Evolutionary conservation across 2,113 vertebrate species (phyloP), one percentile per base, ranked within the genome.

Genomic region (Embiotoca jacksoni): DNA sequence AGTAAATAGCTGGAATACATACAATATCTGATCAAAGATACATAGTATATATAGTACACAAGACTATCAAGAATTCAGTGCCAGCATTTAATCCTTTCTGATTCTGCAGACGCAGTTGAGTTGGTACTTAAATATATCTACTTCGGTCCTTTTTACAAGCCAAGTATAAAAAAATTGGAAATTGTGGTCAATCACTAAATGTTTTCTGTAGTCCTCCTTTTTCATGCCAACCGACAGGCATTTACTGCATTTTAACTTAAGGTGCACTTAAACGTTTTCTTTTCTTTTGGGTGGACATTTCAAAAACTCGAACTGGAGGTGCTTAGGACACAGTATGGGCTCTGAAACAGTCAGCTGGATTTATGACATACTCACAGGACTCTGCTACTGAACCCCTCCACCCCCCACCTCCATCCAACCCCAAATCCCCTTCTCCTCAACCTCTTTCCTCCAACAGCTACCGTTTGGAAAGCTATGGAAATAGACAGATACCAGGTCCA

Each of bases 311-410:
- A 44, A 44, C 10, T 11, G 41, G 52, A 72, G 0, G 35, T 63
- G 39, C 66, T 8, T 72, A 37, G 15, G 16, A 56, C 30, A 56
- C 41, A 69, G 56, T 30, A 47, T 30, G 41, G 10, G 49, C 53
- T 75, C 56, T 69, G 46, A 60, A 41, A 61, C 58, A 74, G 73
- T 41, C 23, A 8, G 39, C 33, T 61, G 16, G 72, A 80, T 75
- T 64, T 77, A 87, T 70, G 47, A 80, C 53, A 64, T 55, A 70
- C 39, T 62, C 57, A 33, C 46, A 49, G 57, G 60, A 4, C 23
- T 76, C 56, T 9, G 59, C 60, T 76, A 72, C 85, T 58, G 59
- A 39, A 49, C 41, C 10, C 23, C 0, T 3, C 15, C 6, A 37
- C 23, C 16, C 39, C 47, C 35, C 33, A 32, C 15, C 66, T 32